A percentile compares a stretch with the other conserved stretches of the same genome.
phyloP scores from a whole-genome alignment of 2,113 vertebrate species.

The Channa maculata region DNA sequence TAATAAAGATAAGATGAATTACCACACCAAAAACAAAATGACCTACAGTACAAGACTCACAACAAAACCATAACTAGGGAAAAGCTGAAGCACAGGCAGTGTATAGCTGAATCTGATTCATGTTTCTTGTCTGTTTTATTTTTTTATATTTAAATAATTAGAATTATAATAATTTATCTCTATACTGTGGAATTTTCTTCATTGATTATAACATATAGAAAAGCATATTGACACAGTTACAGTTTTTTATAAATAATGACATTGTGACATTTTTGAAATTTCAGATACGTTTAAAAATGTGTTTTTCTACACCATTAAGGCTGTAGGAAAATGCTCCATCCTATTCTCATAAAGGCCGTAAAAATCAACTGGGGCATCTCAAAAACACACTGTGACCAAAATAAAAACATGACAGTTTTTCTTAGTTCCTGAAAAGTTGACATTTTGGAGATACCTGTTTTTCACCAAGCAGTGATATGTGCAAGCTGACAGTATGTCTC shows the following conservation, averaged over 20 bases:
- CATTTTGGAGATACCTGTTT: conserved; percentile 9
- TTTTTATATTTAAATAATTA: background rate
- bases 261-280: too few species aligned
- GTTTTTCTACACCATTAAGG: too few species aligned
- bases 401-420: conserved; percentile 5
- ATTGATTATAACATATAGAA: background rate
- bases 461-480: background rate
- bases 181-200: too few species aligned
- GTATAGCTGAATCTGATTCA: background rate
- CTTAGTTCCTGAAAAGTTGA: conserved; percentile 27
- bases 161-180: too few species aligned
- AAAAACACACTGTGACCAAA: conserved; percentile 2
- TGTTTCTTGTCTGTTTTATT: background rate
- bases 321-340: too few species aligned
- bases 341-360: background rate
- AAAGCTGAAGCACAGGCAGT: background rate
- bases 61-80: background rate
- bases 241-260: background rate
- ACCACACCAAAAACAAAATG: background rate
- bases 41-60: background rate
- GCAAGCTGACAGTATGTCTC: conserved; percentile 7
- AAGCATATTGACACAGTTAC: background rate
- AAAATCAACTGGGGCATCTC: background rate
- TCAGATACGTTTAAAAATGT: too few species aligned
- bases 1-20: conserved; percentile 33